Conservation (phyloP, 1,140 invertebrate species). For the Lepidostoma basale region DNA sequence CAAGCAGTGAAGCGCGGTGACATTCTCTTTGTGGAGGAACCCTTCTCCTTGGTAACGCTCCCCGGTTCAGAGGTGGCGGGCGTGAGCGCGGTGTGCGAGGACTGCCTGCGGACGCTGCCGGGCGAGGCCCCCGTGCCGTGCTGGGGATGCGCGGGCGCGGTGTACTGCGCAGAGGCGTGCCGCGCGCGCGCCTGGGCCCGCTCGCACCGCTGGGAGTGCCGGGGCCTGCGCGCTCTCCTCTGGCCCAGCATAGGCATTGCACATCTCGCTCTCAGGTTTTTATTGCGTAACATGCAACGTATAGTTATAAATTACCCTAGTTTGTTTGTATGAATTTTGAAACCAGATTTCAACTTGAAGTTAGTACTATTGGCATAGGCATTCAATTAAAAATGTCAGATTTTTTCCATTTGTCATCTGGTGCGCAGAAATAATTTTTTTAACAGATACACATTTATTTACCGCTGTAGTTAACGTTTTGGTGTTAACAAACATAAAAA, state of each 20-base stretch:
- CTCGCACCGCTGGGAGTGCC: conserved; percentile 80
- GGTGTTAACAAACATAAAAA: too few relatives aligned
- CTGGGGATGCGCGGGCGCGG: conserved; percentile 64
- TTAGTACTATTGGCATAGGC: too few relatives aligned
- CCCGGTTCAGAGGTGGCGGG: neutral
- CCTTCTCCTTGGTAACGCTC: conserved; percentile 17
- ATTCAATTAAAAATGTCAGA: too few relatives aligned
- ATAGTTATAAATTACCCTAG: too few relatives aligned
- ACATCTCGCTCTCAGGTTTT: conserved; percentile 72
- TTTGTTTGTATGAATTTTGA: too few relatives aligned
- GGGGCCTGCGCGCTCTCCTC: conserved; percentile 64
- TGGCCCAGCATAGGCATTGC: conserved; percentile 76
- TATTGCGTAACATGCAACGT: too few relatives aligned
- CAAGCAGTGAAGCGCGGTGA: conserved; percentile 1
- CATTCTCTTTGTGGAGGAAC: conserved; percentile 25
- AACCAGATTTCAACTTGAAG: too few relatives aligned
- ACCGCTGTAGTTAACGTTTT: too few relatives aligned
- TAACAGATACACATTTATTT: too few relatives aligned
- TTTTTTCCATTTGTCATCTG: too few relatives aligned
- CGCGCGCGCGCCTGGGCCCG: conserved; percentile 61
- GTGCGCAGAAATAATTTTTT: too few relatives aligned
- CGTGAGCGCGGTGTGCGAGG: conserved; percentile 7
- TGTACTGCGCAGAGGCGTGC: conserved; percentile 73
- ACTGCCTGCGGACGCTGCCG: neutral
- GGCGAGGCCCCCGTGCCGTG: conserved; percentile 52